These are phyloP conservation scores for Leucoma salicis DNA, from an alignment of 2,888 invertebrate species.

Conservation along the genomic window DNA sequence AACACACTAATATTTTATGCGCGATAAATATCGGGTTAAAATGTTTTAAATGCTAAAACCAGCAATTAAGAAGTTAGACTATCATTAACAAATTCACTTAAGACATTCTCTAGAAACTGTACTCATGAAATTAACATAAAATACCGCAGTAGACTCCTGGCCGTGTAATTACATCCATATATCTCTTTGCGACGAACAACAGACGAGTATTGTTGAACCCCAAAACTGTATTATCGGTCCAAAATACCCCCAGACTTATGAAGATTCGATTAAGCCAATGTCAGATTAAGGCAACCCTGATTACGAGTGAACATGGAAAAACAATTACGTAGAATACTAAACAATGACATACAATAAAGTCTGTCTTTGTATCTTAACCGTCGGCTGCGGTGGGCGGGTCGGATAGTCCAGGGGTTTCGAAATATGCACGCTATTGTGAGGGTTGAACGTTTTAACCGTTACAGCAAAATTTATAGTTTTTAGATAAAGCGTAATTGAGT, in stretches of 20 bases:
- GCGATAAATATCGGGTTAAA: neutral
- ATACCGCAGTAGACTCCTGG: slow-evolving; percentile 37
- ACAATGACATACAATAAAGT: slow-evolving; percentile 75
- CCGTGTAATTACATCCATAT: slow-evolving; percentile 59
- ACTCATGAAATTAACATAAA: slow-evolving; percentile 39
- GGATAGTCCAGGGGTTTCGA: slow-evolving; percentile 37
- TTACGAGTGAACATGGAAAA: slow-evolving; percentile 75
- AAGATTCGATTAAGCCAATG: slow-evolving; percentile 71
- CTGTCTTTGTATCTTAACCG: slow-evolving; percentile 70
- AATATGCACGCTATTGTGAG: slow-evolving; percentile 56
- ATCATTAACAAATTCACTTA: slow-evolving; percentile 29
- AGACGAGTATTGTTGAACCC: slow-evolving; percentile 55
- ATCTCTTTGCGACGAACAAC: slow-evolving; percentile 59
- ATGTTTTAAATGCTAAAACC: slow-evolving; percentile 9
- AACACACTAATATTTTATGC: neutral
- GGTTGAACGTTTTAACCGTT: slow-evolving; percentile 64
- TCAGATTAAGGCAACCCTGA: slow-evolving; percentile 65
- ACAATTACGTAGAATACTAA: slow-evolving; percentile 75
- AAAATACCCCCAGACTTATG: slow-evolving; percentile 52
- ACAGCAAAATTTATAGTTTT: slow-evolving; percentile 71
- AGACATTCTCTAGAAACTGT: slow-evolving; percentile 26
- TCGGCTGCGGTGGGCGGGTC: slow-evolving; percentile 63
- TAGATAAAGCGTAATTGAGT: slow-evolving; percentile 68
- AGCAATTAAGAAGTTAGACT: slow-evolving; percentile 15
- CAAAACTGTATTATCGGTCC: slow-evolving; percentile 36